These are phyloP conservation scores for Leucophenga varia DNA, from an alignment of 1,140 invertebrate species.

Conservation along the genomic window DNA sequence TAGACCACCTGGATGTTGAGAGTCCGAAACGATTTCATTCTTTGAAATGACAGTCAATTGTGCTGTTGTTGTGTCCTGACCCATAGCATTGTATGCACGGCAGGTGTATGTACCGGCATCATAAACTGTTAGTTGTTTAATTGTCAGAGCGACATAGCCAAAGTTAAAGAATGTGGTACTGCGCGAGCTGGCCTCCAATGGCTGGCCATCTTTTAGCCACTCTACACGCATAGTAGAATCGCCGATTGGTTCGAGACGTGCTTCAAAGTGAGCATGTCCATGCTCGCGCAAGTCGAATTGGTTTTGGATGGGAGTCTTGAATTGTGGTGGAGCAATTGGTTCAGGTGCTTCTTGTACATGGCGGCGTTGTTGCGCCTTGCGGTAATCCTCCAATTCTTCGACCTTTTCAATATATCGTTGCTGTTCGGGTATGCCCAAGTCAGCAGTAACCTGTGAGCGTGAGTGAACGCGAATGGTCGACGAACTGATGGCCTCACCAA, in stretches of 20 bases:
- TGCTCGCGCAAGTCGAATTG: constrained; percentile 86
- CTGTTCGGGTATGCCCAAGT: constrained; percentile 89
- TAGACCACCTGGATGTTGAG: constrained; percentile 82
- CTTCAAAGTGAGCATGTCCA: constrained; percentile 94
- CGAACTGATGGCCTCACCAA: constrained; percentile 81
- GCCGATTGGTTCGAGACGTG: constrained; percentile 87
- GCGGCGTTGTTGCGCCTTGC: constrained; percentile 73
- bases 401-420: constrained; percentile 90
- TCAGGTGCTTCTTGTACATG: constrained; percentile 77
- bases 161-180: constrained; percentile 96
- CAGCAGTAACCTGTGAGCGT: constrained; percentile 76
- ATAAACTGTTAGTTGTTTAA: constrained; percentile 86
- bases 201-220: constrained; percentile 92
- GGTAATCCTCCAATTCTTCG: constrained; percentile 90
- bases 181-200: constrained; percentile 88
- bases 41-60: constrained; percentile 84
- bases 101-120: constrained; percentile 93
- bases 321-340: constrained; percentile 79
- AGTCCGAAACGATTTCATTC: constrained; percentile 82
- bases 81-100: constrained; percentile 82
- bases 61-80: constrained; percentile 85
- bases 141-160: constrained; percentile 93
- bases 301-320: constrained; percentile 90
- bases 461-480: constrained; percentile 75
- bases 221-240: constrained; percentile 90